Evolutionary conservation across 2,888 invertebrate species (phyloP), one percentile per base, ranked within the genome.

Genomic region (Microdon myrmicae): DNA sequence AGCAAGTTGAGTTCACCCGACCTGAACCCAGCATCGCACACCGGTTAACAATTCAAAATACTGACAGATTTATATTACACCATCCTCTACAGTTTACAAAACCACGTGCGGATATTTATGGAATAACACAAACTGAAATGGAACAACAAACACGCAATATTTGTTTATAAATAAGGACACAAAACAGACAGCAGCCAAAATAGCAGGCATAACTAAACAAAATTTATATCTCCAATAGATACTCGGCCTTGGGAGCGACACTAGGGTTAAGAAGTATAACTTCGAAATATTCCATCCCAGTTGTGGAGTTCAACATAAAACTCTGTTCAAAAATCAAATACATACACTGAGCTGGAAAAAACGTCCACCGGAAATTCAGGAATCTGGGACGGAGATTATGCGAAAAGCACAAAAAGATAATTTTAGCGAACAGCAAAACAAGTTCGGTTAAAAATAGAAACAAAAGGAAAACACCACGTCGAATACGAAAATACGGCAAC

Each of bases 361-460:
- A 48, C 35, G 13, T 19, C 19, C 34, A 25, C 8, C 10, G 19
- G 41, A 53, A 29, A 9, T 14, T 6, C 3, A 31, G 31, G 4
- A 13, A 4, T 59, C 58, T 59, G 26, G 58, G 58, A 39, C 58
- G 58, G 53, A 59, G 53, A 53, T 59, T 39, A 39, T 37, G 34
- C 34, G 53, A 48, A 39, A 34, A 7, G 45, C 53, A 45, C 39
- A 31, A 35, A 31, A 20, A 45, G 58, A 59, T 59, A 51, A 58
- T 58, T 59, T 53, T 23, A 39, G 45, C 23, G 17, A 5, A 28
- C 17, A 29, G 9, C 4, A 43, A 29, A 17, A 39, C 12, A 17
- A 43, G 29, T n/a, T n/a, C n/a, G 38, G 25, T 35, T 14, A 19
- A 12, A 37, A 29, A 13, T 19, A 12, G 4, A 4, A 3, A 49